Conservation (phyloP, 2,888 invertebrate genomes). For the Acanthosepion pharaonis region DNA sequence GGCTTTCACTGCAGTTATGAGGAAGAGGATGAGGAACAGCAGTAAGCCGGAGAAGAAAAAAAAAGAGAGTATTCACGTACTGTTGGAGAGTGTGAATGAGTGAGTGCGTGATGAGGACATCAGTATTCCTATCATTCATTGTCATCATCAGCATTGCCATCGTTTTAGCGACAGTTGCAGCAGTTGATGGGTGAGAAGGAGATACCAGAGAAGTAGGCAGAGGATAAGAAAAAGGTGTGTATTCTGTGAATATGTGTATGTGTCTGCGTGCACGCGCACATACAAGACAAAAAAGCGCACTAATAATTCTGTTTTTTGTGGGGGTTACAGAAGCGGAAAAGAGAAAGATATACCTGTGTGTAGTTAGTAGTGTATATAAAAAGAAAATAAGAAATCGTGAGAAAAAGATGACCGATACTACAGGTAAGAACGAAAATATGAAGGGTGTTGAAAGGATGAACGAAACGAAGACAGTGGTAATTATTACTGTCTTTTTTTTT, state of each 20-base stretch:
- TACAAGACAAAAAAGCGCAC: background rate
- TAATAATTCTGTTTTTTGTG: background rate
- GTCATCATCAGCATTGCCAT: background rate
- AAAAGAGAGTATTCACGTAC: background rate
- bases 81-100: conserved; percentile 21
- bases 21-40: background rate
- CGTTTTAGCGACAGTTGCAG: background rate
- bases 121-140: background rate
- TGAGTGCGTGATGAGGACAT: background rate
- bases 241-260: background rate
- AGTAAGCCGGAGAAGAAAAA: background rate
- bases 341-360: no score
- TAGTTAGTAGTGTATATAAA: no score
- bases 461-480: no score
- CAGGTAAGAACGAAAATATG: background rate
- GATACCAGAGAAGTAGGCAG: no score
- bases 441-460: no score
- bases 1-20: background rate
- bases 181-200: background rate
- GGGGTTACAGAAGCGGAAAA: no score
- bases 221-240: background rate
- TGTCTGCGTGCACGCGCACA: background rate
- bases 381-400: background rate
- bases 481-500: no score
- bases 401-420: background rate